Conservation (phyloP, 2,797 vertebrate species). For the Paratrypauchen microcephalus region DNA sequence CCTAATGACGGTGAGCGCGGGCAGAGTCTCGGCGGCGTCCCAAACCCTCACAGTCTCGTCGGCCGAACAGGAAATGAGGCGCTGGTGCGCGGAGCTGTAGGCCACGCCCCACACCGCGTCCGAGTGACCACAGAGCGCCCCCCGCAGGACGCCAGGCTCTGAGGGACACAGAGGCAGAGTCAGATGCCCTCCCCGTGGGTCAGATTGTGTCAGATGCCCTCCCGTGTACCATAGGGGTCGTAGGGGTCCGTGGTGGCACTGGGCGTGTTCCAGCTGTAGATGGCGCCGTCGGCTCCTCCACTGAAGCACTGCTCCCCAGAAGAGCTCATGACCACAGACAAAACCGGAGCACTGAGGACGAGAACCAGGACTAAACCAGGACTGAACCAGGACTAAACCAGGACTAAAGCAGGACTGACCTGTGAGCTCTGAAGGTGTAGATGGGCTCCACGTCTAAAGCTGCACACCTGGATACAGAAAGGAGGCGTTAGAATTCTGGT, state of each 20-base stretch:
- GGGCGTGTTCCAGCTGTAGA: conserved; percentile 94
- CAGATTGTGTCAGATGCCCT: neutral
- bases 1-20: conserved; percentile 85
- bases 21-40: conserved; percentile 81
- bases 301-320: conserved; percentile 94
- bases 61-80: conserved; percentile 90
- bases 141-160: conserved; percentile 77
- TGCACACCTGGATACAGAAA: neutral
- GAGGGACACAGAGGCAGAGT: too few relatives aligned
- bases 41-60: conserved; percentile 91
- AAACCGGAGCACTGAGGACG: conserved; percentile 37
- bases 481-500: too few relatives aligned
- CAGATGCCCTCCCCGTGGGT: neutral
- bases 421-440: neutral
- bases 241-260: conserved; percentile 91
- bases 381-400: neutral
- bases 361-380: neutral
- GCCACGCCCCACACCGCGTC: conserved; percentile 92
- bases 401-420: neutral
- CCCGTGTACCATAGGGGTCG: conserved; percentile 86
- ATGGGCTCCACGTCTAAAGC: neutral
- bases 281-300: conserved; percentile 89
- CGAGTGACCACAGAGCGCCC: conserved; percentile 86
- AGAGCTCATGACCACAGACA: conserved; percentile 85
- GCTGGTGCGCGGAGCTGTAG: conserved; percentile 87